Percentiles rank a stretch among this genome's conserved stretches.
These are phyloP conservation scores for Gymnothorax javanicus DNA, from an alignment of 2,797 vertebrate species.

Conservation along the genomic window DNA sequence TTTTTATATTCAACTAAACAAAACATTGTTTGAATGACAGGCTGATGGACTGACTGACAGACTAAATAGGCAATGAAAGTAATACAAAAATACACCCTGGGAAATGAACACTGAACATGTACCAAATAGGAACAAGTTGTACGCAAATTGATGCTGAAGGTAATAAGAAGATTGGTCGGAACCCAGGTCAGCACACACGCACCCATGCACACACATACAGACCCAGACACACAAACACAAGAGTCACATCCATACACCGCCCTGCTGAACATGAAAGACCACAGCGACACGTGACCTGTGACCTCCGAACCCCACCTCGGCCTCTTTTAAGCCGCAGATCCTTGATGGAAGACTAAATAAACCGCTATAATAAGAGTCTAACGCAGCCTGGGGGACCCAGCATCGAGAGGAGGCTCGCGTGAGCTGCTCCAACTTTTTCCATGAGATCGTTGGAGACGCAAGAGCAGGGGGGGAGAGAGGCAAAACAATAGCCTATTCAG, in stretches of 20 bases:
- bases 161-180: background rate
- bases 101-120: background rate
- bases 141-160: background rate
- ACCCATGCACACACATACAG: too few species aligned
- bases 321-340: background rate
- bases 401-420: background rate
- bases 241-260: slow-evolving; percentile 41
- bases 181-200: slow-evolving; percentile 39
- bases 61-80: background rate
- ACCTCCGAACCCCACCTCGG: background rate
- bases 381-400: background rate
- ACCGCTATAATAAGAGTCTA: background rate
- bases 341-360: background rate
- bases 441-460: slow-evolving; percentile 5
- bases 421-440: background rate
- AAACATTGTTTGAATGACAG: background rate
- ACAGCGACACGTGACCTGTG: background rate
- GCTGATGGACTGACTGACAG: background rate
- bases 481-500: slow-evolving; percentile 25
- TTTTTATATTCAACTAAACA: background rate
- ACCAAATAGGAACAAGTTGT: background rate
- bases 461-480: background rate
- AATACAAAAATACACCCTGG: background rate
- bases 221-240: slow-evolving; percentile 44
- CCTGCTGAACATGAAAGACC: background rate